Conservation (phyloP, 2,888 invertebrate genomes). For the Amphipyra tragopoginis region DNA sequence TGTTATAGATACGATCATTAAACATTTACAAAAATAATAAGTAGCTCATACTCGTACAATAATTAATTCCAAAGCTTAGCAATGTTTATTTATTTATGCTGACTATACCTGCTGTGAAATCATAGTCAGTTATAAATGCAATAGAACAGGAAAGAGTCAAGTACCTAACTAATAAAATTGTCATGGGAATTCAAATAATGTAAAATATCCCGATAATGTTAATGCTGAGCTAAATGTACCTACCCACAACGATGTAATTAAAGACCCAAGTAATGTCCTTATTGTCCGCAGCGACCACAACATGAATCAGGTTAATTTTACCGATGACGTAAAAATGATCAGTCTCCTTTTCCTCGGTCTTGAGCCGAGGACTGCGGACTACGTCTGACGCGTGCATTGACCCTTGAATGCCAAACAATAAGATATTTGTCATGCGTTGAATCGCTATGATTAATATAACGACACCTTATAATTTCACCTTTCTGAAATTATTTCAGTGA, state of each 20-base stretch:
- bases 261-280: constrained; percentile 43
- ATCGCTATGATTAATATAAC: constrained; percentile 60
- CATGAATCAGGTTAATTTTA: constrained; percentile 79
- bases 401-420: constrained; percentile 80
- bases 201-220: constrained; percentile 16
- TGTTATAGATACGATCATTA: too few relatives aligned
- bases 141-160: constrained; percentile 22
- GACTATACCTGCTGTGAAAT: too few relatives aligned
- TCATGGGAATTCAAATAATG: constrained; percentile 22
- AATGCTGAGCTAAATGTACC: constrained; percentile 14
- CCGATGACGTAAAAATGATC: constrained; percentile 78
- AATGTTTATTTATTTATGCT: too few relatives aligned
- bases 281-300: constrained; percentile 59
- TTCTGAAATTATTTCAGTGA: constrained; percentile 32
- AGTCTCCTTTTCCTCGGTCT: constrained; percentile 72
- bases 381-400: constrained; percentile 78
- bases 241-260: constrained; percentile 37
- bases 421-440: constrained; percentile 78
- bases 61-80: too few relatives aligned
- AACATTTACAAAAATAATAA: too few relatives aligned
- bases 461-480: constrained; percentile 60
- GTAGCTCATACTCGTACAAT: too few relatives aligned
- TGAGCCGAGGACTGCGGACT: constrained; percentile 73
- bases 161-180: constrained; percentile 19
- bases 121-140: constrained; percentile 8